phyloP scores from a whole-genome alignment of 2,888 invertebrate species.

The Papilio elwesi region DNA sequence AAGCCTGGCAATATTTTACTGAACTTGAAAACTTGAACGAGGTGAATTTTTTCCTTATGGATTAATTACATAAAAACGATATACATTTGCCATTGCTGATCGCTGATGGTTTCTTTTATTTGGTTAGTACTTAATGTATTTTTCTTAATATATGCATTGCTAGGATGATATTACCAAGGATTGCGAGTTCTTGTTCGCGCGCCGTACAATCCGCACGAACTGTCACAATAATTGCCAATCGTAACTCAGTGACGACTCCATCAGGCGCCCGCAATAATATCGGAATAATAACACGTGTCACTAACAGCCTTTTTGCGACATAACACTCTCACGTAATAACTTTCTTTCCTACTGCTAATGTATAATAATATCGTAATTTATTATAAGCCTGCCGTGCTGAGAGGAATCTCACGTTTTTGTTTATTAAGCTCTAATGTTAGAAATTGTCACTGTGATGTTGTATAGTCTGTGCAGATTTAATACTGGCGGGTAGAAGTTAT shows the following conservation, averaged over 20 bases:
- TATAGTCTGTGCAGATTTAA: constrained; percentile 39
- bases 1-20: too few relatives aligned
- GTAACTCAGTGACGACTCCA: constrained; percentile 59
- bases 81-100: neutral
- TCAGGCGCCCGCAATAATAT: constrained; percentile 57
- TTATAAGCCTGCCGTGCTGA: constrained; percentile 48
- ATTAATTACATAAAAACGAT: neutral
- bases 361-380: constrained; percentile 53
- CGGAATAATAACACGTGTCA: constrained; percentile 55
- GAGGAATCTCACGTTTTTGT: constrained; percentile 61
- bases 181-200: constrained; percentile 15
- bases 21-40: neutral
- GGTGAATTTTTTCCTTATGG: neutral
- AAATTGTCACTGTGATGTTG: constrained; percentile 35
- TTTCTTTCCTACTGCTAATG: constrained; percentile 54
- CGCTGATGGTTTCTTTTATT: neutral
- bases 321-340: constrained; percentile 50
- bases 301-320: constrained; percentile 60
- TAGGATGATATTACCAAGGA: constrained; percentile 23
- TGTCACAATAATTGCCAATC: constrained; percentile 51
- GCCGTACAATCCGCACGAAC: constrained; percentile 45
- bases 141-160: neutral
- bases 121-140: neutral
- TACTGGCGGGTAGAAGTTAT: constrained; percentile 34
- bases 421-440: constrained; percentile 44